Conservation (phyloP, 1,140 invertebrate genomes). For the Heliconius eleuchia region DNA sequence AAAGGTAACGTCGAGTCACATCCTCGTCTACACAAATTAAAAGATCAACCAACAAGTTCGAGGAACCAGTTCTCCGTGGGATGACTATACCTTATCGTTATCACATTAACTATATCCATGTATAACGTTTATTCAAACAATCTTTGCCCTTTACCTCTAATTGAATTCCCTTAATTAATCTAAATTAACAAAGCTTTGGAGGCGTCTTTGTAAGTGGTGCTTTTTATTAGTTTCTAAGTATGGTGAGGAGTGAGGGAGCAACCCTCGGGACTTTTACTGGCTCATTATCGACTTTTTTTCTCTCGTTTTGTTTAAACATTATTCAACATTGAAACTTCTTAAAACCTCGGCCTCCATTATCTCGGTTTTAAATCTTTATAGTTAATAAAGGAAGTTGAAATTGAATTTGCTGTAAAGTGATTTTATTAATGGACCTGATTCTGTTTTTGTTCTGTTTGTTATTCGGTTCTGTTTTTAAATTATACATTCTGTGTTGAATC, state of each 20-base stretch:
- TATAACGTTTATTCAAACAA: background rate
- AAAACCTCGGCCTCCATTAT: constrained; percentile 33
- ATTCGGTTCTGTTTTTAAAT: background rate
- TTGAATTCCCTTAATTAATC: constrained; percentile 59
- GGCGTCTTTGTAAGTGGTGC: constrained; percentile 60
- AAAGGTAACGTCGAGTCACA: background rate
- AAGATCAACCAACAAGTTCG: constrained; percentile 10
- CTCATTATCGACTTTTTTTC: constrained; percentile 66
- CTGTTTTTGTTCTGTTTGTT: constrained; percentile 14
- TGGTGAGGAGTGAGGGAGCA: constrained; percentile 63
- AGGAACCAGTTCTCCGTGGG: background rate
- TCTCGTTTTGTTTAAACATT: constrained; percentile 40
- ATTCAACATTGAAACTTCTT: constrained; percentile 38
- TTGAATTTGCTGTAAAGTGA: constrained; percentile 17
- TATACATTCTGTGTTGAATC: background rate
- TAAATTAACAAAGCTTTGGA: constrained; percentile 52
- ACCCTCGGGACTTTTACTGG: constrained; percentile 66
- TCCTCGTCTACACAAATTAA: constrained; percentile 8
- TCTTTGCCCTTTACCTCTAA: constrained; percentile 5
- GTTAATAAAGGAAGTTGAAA: constrained; percentile 33
- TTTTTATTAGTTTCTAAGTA: constrained; percentile 74
- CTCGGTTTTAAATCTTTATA: constrained; percentile 38
- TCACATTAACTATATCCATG: background rate
- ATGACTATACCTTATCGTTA: constrained; percentile 17
- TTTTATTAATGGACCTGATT: constrained; percentile 19